Evolutionary conservation across 2,113 vertebrate genomes (phyloP), one percentile per base, ranked within the genome.

Genomic region (Amia ocellicauda): DNA sequence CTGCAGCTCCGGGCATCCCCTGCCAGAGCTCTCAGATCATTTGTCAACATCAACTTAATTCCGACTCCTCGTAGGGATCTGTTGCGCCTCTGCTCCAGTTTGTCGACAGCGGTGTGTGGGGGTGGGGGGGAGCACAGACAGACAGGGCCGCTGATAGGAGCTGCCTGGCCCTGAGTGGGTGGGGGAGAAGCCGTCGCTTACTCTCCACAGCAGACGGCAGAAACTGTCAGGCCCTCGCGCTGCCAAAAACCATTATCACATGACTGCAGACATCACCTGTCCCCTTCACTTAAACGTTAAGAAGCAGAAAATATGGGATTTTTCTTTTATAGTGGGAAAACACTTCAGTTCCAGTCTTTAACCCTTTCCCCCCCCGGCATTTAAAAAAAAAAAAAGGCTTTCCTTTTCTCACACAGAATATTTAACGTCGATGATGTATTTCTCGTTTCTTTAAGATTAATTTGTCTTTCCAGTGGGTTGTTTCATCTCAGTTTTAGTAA

Each of bases 251-350:
- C 71, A 76, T 87, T 85, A 87, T 86, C 83, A 42, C 64, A 75
- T 29, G 55, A 43, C 56, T 69, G 70, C 76, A 71, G 78, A 60
- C 71, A 71, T 82, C 82, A 87, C 82, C 86, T 88, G 85, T 81
- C 84, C 60, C 71, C 74, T 78, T 74, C 67, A 58, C 79, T 88
- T 85, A 80, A 77, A 65, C 41, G 70, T 78, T 71, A 70, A 64
- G 65, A 69, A 68, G 27, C 2, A 68, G 70, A 64, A 29, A 64
- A 69, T 75, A 42, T 53, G 40, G 2, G 62, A 58, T 51, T 62
- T 51, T 69, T 69, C 58, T 74, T 63, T 62, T 17, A 49, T 68
- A 64, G 71, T 71, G 73, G 71, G 17, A 70, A 17, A 3, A 62
- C 63, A 27, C 58, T 28, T 40, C 28, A 50, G 22, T 16, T 29